Evolutionary conservation across 2,113 vertebrate genomes (phyloP).

Genomic region (Oxygymnocypris stewartii): DNA sequence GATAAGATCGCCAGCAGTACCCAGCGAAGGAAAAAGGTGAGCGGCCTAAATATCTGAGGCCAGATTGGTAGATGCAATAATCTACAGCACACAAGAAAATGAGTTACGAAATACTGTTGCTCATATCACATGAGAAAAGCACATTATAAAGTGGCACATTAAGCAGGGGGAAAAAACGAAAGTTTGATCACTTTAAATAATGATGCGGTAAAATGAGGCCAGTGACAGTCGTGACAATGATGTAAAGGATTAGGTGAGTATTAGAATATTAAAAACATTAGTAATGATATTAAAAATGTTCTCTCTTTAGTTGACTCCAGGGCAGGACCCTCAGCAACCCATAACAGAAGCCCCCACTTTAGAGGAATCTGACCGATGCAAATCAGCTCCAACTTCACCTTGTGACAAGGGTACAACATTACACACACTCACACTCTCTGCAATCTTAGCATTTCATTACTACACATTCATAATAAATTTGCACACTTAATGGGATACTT

Average conservation of each 20-base stretch:
- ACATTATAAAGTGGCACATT: not conserved
- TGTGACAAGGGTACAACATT: constrained; percentile 87
- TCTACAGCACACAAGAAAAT: not conserved
- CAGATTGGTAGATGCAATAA: not conserved
- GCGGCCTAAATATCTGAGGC: not conserved
- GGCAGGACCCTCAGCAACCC: constrained; percentile 85
- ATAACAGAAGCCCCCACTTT: constrained; percentile 82
- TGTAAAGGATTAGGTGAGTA: constrained; percentile 3
- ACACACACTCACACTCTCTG: not conserved
- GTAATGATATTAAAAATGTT: constrained; percentile 30
- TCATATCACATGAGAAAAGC: not conserved
- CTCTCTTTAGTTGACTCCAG: constrained; percentile 84
- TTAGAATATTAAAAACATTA: constrained; percentile 8
- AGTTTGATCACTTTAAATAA: constrained; percentile 15
- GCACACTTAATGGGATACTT: not conserved
- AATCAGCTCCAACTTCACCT: constrained; percentile 90
- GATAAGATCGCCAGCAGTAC: constrained; percentile 97
- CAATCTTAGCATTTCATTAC: not conserved
- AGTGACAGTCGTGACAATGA: constrained; percentile 10
- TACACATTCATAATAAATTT: not conserved
- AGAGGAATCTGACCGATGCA: constrained; percentile 86
- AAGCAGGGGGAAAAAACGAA: not conserved
- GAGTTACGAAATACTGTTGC: not conserved
- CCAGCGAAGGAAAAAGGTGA: constrained; percentile 94
- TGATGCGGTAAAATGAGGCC: constrained; percentile 2